Conservation (phyloP, 2,113 vertebrate species). For the Leiothrix lutea region DNA sequence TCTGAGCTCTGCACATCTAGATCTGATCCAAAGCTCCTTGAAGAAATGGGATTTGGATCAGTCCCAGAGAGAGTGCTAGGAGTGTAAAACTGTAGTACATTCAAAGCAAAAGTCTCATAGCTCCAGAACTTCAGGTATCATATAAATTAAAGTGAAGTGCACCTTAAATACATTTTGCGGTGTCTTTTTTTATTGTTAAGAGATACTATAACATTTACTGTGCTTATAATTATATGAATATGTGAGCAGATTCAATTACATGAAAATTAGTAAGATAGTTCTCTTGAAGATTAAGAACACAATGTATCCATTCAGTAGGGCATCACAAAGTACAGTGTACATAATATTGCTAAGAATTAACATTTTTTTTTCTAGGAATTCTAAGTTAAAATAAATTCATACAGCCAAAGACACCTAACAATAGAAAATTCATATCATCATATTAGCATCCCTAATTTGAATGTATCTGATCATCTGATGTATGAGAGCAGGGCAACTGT, state of each 20-base stretch:
- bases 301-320: background rate
- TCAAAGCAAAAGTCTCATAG: constrained; percentile 33
- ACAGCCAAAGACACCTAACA: background rate
- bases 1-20: constrained; percentile 13
- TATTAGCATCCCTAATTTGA: background rate
- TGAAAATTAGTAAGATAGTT: background rate
- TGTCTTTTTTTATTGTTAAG: background rate
- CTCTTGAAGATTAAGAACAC: background rate
- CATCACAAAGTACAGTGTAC: background rate
- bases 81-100: constrained; percentile 38
- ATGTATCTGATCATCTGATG: background rate
- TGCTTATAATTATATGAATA: background rate
- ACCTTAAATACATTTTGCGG: background rate
- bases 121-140: background rate
- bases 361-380: background rate
- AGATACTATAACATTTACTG: background rate
- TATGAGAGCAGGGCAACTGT: background rate
- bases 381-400: background rate
- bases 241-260: background rate
- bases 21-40: constrained; percentile 27
- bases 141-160: constrained; percentile 53
- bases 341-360: background rate
- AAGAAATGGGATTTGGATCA: constrained; percentile 38
- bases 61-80: constrained; percentile 56
- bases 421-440: background rate